These are phyloP conservation scores for Daphoenositta chrysoptera DNA, from an alignment of 2,113 vertebrate genomes.

Conservation along the genomic window DNA sequence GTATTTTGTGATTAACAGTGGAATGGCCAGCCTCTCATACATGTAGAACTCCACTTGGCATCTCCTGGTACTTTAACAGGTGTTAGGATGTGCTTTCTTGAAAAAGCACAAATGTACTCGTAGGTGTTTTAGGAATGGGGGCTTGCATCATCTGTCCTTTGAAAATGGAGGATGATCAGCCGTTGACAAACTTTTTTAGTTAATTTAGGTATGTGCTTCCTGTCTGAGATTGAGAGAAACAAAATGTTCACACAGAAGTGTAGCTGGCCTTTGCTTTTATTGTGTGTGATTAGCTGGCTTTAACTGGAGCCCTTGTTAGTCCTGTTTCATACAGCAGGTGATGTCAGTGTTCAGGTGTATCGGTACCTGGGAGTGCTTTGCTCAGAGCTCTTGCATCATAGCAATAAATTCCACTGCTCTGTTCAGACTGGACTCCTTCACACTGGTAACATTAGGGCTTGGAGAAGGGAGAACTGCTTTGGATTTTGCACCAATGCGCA, in stretches of 20 bases:
- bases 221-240: not conserved
- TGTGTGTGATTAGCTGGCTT: not conserved
- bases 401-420: not conserved
- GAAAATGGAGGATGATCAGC: not conserved
- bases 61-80: constrained; percentile 11
- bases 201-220: not conserved
- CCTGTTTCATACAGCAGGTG: not conserved
- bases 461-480: not conserved
- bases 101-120: not conserved
- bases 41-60: not conserved
- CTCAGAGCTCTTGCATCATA: not conserved
- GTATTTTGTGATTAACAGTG: not conserved
- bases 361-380: not conserved
- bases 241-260: not conserved
- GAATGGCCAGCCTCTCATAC: not conserved
- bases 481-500: not conserved
- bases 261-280: not conserved
- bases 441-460: not conserved
- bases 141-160: not conserved
- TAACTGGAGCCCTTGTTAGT: not conserved
- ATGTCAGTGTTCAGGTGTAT: constrained; percentile 14
- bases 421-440: not conserved
- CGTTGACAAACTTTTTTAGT: not conserved
- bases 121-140: not conserved
- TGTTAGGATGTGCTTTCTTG: not conserved